Conservation (phyloP, 1,140 invertebrate species). For the Spodoptera litura region DNA sequence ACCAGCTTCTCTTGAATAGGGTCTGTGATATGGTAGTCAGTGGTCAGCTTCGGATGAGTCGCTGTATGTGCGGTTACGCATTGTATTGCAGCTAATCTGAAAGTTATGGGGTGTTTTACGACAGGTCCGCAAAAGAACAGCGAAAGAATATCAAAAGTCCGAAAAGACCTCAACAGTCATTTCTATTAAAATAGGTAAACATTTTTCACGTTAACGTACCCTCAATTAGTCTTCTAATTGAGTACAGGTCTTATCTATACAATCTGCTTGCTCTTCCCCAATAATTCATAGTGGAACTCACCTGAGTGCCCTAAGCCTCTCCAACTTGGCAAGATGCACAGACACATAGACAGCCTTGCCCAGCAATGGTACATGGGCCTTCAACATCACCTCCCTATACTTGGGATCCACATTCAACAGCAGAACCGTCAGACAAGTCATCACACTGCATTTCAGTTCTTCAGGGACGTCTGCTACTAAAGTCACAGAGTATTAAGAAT, state of each 20-base stretch:
- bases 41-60: constrained; percentile 78
- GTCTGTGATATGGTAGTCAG: constrained; percentile 69
- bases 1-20: constrained; percentile 64
- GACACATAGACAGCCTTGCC: constrained; percentile 87
- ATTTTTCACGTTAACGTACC: too few species aligned
- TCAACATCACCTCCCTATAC: constrained; percentile 84
- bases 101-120: constrained; percentile 2
- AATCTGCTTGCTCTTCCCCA: too few species aligned
- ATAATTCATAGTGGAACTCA: constrained; percentile 58
- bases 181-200: too few species aligned
- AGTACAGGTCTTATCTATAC: too few species aligned
- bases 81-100: constrained; percentile 87
- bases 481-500: too few species aligned
- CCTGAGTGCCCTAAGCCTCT: constrained; percentile 87
- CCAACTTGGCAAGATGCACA: constrained; percentile 87
- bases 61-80: constrained; percentile 87
- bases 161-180: too few species aligned
- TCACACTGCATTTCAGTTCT: constrained; percentile 87
- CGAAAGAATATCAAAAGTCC: neutral
- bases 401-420: constrained; percentile 80
- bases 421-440: constrained; percentile 85
- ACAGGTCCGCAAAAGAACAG: neutral
- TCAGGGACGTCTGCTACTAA: constrained; percentile 84
- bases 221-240: too few species aligned
- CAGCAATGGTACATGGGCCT: constrained; percentile 85